Conservation (phyloP, 2,113 vertebrate genomes). For the Pituophis catenifer region DNA sequence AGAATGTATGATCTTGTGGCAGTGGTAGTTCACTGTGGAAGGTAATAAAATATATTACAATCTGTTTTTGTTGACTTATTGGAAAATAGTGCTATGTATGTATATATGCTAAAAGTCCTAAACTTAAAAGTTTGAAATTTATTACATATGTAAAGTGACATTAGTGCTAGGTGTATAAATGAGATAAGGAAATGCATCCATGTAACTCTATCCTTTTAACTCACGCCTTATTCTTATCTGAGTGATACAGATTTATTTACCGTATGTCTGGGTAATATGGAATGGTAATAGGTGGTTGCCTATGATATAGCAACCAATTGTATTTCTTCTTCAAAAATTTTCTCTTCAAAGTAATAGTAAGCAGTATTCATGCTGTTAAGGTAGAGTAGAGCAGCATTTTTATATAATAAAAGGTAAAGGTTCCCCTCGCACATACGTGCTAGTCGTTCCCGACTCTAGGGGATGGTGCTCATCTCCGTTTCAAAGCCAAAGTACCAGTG, state of each 20-base stretch:
- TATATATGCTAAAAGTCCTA: neutral
- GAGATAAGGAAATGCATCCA: neutral
- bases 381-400: neutral
- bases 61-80: neutral
- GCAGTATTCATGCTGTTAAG: neutral
- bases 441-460: too few relatives aligned
- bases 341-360: neutral
- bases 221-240: neutral
- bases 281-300: neutral
- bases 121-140: neutral
- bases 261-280: neutral
- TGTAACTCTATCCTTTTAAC: neutral
- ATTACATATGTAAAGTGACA: neutral
- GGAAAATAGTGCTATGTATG: neutral
- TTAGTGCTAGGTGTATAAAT: too few relatives aligned
- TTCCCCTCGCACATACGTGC: too few relatives aligned
- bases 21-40: conserved; percentile 85
- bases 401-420: too few relatives aligned
- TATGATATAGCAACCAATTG: neutral
- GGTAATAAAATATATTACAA: conserved; percentile 59
- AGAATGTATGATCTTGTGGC: conserved; percentile 85
- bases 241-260: neutral
- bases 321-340: neutral
- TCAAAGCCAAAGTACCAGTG: too few relatives aligned
- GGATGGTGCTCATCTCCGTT: too few relatives aligned